phyloP scores from a whole-genome alignment of 2,888 invertebrate species.

The Agrochola lota region DNA sequence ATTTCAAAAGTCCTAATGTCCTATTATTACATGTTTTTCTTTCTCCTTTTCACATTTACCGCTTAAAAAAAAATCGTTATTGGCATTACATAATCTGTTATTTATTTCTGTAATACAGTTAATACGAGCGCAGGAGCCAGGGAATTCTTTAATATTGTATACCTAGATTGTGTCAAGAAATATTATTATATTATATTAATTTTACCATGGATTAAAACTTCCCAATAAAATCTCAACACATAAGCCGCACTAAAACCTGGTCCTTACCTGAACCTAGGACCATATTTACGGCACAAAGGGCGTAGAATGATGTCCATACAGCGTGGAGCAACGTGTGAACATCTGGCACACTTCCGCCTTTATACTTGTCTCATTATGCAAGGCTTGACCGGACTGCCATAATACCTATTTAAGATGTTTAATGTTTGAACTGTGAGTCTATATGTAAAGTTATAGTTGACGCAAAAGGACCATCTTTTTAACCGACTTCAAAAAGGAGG shows the following conservation, averaged over 20 bases:
- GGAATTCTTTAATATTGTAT: not conserved
- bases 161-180: not conserved
- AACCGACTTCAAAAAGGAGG: no score
- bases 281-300: conserved; percentile 79
- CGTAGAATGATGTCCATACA: conserved; percentile 76
- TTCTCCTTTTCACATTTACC: no score
- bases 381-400: conserved; percentile 56
- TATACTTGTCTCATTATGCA: conserved; percentile 65
- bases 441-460: not conserved
- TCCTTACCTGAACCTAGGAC: conserved; percentile 69
- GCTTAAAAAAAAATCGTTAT: no score
- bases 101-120: not conserved
- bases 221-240: not conserved
- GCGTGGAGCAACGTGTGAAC: conserved; percentile 75
- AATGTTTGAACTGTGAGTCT: conserved; percentile 38
- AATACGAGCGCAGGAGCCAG: not conserved
- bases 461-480: not conserved
- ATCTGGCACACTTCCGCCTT: conserved; percentile 75
- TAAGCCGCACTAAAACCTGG: conserved; percentile 48
- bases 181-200: not conserved
- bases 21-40: no score
- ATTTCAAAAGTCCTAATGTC: no score
- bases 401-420: conserved; percentile 59
- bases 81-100: no score
- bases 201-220: not conserved